Evolutionary conservation across 23 tunicate species (phyloP).

Genomic region (Halocynthia aurantium): DNA sequence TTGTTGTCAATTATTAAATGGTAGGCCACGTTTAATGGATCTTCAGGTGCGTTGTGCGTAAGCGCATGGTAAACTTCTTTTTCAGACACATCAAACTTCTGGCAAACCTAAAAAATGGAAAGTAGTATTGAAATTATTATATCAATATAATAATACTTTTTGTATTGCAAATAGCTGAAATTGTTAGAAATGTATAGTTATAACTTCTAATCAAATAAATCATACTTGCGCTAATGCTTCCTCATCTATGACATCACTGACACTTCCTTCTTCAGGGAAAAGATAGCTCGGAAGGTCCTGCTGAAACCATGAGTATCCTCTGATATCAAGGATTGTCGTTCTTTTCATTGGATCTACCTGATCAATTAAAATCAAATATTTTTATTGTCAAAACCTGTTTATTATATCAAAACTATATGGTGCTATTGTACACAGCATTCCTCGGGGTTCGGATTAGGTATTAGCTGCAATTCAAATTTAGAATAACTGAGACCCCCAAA

Average conservation of each 20-base stretch:
- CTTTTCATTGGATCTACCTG: constrained; percentile 97
- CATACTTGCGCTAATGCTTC: constrained; percentile 84
- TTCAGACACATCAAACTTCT: constrained; percentile 84
- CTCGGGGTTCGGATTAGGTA: no score
- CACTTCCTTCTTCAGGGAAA: constrained; percentile 84
- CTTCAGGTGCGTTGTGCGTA: constrained; percentile 71
- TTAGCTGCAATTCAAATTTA: background rate
- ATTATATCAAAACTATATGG: no score
- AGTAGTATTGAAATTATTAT: background rate
- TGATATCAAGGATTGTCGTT: constrained; percentile 80
- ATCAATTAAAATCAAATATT: background rate
- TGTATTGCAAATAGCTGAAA: no score
- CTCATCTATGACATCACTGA: constrained; percentile 53
- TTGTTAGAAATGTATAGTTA: background rate
- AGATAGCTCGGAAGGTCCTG: constrained; percentile 63
- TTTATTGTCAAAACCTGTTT: background rate
- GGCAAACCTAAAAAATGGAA: constrained; percentile 49
- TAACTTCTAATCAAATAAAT: background rate
- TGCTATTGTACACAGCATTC: no score
- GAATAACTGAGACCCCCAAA: no score
- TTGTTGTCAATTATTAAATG: constrained; percentile 96
- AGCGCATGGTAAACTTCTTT: constrained; percentile 86
- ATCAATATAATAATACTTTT: no score
- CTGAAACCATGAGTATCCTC: constrained; percentile 93
- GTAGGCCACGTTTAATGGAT: constrained; percentile 94